Base-by-base conservation (phyloP, 1,140 invertebrate species). In the Agraylea sexmaculata region DNA sequence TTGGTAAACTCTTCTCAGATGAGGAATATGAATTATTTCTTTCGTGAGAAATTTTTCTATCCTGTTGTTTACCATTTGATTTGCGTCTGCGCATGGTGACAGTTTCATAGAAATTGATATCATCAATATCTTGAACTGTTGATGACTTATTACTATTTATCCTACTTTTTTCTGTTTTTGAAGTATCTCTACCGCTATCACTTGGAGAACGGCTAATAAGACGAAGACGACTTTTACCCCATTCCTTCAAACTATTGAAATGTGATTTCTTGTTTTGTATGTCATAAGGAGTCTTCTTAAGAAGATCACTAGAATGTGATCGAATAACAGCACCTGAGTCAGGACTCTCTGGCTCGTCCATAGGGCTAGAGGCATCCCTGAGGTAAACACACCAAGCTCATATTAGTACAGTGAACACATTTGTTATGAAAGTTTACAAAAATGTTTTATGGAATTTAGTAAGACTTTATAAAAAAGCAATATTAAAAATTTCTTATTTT, bases 191-290 rank as follows among this genome's bases (percentile, higher is more conserved):
- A 36, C 61, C 61, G 46, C 53, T 64, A 53, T 65, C 64, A 49
- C 60, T 70, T 11, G 59, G 58, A 30, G 66, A 77, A 39, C 78
- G 76, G 45, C 75, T 75, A 45, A 85, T 80, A 50, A 80, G 68
- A 53, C 78, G 79, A 49, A 86, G 66, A 49, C 81, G 71, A 34
- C 75, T 83, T 51, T 76, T 77, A 16, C 83, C 82, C 84, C 84
- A 87, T 55, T 83, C 77, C 56, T 85, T 85, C 25, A 87, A 59
- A 8, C 75, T 78, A 58, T 85, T 83, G 49, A 87, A 81, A 50
- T 84, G 79, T 20, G 80, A 82, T 57, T 81, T 82, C 49, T 76
- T 74, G 20, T 55, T 59, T 16, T 71, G 59, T 18, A 67, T 57
- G 47, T 68, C 65, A 40, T 61, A 60, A 28, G 43, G 72, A 66